A percentile compares a stretch with the other conserved stretches of the same genome.
Conservation (phyloP, 2,797 vertebrate genomes). For the Poeciliopsis gracilis region DNA sequence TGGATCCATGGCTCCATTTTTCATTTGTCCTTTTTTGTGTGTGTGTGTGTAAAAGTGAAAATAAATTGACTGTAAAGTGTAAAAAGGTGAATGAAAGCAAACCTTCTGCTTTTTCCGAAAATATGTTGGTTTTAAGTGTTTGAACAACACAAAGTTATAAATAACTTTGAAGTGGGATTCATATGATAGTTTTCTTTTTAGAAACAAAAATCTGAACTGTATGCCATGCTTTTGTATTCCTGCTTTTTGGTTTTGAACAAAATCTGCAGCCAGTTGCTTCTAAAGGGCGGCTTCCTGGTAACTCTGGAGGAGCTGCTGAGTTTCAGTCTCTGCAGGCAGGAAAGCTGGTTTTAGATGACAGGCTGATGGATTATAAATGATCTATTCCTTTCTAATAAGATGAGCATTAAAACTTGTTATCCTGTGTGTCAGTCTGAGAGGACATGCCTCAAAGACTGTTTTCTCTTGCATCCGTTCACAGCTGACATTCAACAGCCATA, state of each 20-base stretch:
- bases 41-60: not conserved
- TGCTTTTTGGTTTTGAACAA: not conserved
- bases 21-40: not conserved
- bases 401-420: not conserved
- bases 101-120: not conserved
- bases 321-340: not conserved
- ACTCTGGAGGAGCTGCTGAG: not conserved
- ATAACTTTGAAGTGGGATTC: not conserved
- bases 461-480: slow-evolving; percentile 24
- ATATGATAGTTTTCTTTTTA: not conserved
- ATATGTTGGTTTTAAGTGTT: not conserved
- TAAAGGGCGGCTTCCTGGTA: not conserved
- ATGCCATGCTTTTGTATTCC: not conserved
- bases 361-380: not conserved
- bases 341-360: not conserved
- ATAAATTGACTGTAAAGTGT: not conserved
- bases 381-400: slow-evolving; percentile 34
- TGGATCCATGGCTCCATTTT: slow-evolving; percentile 26
- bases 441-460: slow-evolving; percentile 48
- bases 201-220: not conserved
- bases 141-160: not conserved
- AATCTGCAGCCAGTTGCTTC: not conserved
- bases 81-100: not conserved
- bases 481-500: slow-evolving; percentile 53
- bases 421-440: not conserved